Evolutionary conservation across 92 coral and sea anemone species (phyloP).

Genomic region (Heliopora coerulea): DNA sequence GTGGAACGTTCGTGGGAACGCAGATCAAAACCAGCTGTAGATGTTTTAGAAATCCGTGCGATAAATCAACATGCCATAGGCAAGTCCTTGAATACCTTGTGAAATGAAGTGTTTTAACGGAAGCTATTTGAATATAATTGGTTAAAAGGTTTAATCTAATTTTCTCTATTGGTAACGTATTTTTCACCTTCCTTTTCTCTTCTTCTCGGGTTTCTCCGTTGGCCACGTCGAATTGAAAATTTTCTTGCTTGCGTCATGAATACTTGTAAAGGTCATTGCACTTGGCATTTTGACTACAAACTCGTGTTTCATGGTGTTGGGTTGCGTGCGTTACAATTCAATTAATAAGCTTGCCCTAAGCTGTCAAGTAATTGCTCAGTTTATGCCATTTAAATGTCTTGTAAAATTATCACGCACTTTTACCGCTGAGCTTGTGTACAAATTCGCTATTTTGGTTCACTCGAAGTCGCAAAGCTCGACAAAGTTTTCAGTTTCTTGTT

Average conservation of each 20-base stretch:
- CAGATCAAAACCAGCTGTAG: too few relatives aligned
- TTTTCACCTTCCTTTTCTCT: not conserved
- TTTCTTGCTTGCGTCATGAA: not conserved
- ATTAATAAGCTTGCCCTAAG: constrained; percentile 13
- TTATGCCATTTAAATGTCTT: not conserved
- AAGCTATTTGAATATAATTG: constrained; percentile 15
- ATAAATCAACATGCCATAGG: not conserved
- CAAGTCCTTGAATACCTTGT: not conserved
- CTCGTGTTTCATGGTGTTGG: not conserved
- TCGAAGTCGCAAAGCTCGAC: too few relatives aligned
- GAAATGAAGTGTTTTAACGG: not conserved
- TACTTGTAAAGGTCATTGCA: not conserved
- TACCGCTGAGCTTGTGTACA: not conserved
- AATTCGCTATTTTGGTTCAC: not conserved
- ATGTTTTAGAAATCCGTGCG: too few relatives aligned
- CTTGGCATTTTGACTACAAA: not conserved
- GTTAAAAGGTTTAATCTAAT: constrained; percentile 32
- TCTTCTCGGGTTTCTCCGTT: not conserved
- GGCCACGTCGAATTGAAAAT: not conserved
- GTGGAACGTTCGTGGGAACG: too few relatives aligned
- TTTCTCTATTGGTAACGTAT: not conserved
- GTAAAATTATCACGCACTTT: not conserved
- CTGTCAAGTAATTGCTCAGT: constrained; percentile 14
- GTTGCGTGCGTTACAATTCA: not conserved
- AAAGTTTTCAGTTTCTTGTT: too few relatives aligned